Conservation (phyloP, 2,113 vertebrate species). For the Hypocryptadius cinnamomeus region DNA sequence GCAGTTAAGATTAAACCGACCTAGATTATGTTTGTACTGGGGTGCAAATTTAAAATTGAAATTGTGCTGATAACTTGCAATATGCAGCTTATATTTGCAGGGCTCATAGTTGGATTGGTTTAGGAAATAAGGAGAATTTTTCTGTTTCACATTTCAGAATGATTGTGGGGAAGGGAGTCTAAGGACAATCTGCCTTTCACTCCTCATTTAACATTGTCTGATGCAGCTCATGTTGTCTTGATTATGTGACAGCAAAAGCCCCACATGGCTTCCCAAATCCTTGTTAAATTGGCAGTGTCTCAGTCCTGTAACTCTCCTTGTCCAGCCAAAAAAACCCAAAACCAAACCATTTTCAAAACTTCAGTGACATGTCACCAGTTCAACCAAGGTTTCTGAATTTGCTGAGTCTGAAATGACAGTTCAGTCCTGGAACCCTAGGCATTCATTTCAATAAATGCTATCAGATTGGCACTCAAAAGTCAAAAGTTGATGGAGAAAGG, state of each 20-base stretch:
- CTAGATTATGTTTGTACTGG: background rate
- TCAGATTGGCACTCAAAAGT: background rate
- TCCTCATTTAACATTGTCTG: background rate
- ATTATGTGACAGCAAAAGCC: background rate
- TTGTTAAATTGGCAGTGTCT: background rate
- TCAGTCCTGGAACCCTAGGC: background rate
- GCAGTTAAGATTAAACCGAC: background rate
- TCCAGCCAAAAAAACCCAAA: background rate
- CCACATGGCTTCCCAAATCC: background rate
- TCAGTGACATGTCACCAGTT: background rate
- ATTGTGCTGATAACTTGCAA: background rate
- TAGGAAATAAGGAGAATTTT: background rate
- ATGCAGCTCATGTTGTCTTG: background rate
- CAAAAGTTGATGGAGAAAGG: background rate
- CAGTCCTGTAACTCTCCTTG: background rate
- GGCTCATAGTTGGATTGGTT: background rate
- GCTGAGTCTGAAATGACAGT: background rate
- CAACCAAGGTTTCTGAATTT: background rate
- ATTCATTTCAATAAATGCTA: background rate
- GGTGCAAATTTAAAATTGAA: background rate
- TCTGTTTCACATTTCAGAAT: background rate
- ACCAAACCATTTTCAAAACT: background rate
- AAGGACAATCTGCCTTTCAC: background rate
- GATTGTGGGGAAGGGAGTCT: background rate
- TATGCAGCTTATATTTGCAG: background rate